These are phyloP conservation scores for Proterorhinus semilunaris DNA, from an alignment of 2,113 vertebrate genomes.

Conservation along the genomic window DNA sequence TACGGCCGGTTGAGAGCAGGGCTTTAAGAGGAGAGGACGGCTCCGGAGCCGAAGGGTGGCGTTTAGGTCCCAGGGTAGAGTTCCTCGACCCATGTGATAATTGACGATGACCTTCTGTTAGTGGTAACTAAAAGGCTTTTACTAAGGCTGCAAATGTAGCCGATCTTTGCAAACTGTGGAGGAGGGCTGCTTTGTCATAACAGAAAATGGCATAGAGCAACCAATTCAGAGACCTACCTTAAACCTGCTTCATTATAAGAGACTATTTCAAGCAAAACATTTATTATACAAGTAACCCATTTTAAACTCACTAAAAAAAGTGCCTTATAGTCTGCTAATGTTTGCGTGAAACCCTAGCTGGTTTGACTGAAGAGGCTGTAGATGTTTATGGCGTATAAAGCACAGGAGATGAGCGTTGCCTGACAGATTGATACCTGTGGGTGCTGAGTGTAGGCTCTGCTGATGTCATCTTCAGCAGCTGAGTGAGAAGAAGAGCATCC, in stretches of 20 bases:
- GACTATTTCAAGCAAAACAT: too few relatives aligned
- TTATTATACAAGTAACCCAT: too few relatives aligned
- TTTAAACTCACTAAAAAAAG: too few relatives aligned
- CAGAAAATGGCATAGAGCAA: too few relatives aligned
- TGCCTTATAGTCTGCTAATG: too few relatives aligned
- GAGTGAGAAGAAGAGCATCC: conserved; percentile 28
- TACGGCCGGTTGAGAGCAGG: not conserved
- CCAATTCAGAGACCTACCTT: too few relatives aligned
- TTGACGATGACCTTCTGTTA: not conserved
- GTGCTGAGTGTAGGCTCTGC: conserved; percentile 42
- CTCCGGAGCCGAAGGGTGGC: not conserved
- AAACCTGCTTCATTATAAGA: too few relatives aligned
- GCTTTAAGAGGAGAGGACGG: not conserved
- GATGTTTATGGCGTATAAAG: conserved; percentile 12
- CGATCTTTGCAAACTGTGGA: too few relatives aligned
- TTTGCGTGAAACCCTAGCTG: too few relatives aligned
- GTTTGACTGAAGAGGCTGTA: conserved; percentile 7
- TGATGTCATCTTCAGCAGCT: conserved; percentile 62
- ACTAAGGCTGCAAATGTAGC: not conserved
- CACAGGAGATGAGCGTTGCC: conserved; percentile 20
- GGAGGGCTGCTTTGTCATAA: too few relatives aligned
- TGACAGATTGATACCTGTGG: conserved; percentile 38
- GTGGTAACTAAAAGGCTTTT: not conserved
- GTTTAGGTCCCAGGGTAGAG: not conserved
- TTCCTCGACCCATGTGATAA: not conserved